Evolutionary conservation across 2,113 vertebrate genomes (phyloP).

Genomic region (Pseudolaguvia tuberculata): DNA sequence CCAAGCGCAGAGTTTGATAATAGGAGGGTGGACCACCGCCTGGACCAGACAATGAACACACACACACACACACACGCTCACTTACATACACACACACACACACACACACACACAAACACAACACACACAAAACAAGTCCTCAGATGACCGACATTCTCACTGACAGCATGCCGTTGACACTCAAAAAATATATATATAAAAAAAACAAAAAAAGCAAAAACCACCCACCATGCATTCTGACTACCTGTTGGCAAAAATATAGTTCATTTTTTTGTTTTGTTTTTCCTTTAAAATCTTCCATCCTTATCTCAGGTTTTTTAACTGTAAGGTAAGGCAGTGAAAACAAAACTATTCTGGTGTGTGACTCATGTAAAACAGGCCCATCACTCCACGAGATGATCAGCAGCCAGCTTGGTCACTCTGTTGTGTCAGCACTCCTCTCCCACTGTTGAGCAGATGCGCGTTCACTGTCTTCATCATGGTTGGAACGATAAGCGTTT

Average conservation of each 20-base stretch:
- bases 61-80: slow-evolving; percentile 1
- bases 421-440: slow-evolving; percentile 36
- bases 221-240: slow-evolving; percentile 78
- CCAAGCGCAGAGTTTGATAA: slow-evolving; percentile 15
- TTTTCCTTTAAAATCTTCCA: slow-evolving; percentile 42
- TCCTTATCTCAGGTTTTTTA: slow-evolving; percentile 42
- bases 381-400: slow-evolving; percentile 51
- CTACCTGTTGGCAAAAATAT: slow-evolving; percentile 52
- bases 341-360: slow-evolving; percentile 43
- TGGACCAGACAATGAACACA: neutral
- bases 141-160: slow-evolving; percentile 77
- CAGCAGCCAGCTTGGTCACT: slow-evolving; percentile 60
- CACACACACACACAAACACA: slow-evolving; percentile 33
- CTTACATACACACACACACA: neutral
- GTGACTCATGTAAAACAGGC: slow-evolving; percentile 55
- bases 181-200: no score
- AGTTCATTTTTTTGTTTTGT: slow-evolving; percentile 42
- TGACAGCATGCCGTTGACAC: slow-evolving; percentile 93
- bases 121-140: slow-evolving; percentile 76
- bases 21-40: slow-evolving; percentile 13
- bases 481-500: slow-evolving; percentile 39
- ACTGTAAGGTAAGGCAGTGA: slow-evolving; percentile 53
- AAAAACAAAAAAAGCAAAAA: slow-evolving; percentile 55
- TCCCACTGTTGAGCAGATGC: slow-evolving; percentile 26
- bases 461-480: slow-evolving; percentile 23